Conservation (phyloP, 2,888 invertebrate genomes). For the Hyposoter didymator region DNA sequence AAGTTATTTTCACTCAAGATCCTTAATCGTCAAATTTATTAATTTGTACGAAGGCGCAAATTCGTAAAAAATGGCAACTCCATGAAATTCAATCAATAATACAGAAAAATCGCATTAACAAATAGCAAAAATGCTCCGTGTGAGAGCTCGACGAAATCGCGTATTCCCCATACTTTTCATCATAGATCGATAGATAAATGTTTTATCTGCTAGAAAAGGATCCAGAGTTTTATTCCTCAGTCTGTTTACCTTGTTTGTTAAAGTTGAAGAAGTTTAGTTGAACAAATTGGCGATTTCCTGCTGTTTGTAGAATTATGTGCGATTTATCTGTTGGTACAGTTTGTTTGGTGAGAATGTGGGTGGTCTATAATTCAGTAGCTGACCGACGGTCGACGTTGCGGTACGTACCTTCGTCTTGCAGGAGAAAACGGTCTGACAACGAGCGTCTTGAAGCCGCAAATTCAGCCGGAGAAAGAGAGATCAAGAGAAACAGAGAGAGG, state of each 20-base stretch:
- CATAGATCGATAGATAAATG: neutral
- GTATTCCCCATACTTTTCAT: no score
- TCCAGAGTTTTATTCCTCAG: neutral
- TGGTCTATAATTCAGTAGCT: conserved; percentile 55
- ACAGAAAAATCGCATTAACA: no score
- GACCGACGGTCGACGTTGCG: conserved; percentile 67
- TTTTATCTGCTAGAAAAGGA: neutral
- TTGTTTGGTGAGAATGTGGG: neutral
- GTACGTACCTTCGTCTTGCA: conserved; percentile 81
- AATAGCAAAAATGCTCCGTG: no score
- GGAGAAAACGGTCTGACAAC: conserved; percentile 74
- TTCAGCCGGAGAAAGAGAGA: conserved; percentile 48
- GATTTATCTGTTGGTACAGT: neutral
- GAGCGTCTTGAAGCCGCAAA: conserved; percentile 71
- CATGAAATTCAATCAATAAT: no score
- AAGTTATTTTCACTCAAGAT: no score
- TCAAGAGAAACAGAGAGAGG: conserved; percentile 45
- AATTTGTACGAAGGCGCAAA: no score
- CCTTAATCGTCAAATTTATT: no score
- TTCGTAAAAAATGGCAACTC: no score
- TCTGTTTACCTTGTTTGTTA: neutral
- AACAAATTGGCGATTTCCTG: neutral
- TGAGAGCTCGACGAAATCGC: no score
- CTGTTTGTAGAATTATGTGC: neutral
- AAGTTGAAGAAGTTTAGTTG: neutral